phyloP scores from a whole-genome alignment of 2,888 invertebrate genomes.

The Parelbella ahira region DNA sequence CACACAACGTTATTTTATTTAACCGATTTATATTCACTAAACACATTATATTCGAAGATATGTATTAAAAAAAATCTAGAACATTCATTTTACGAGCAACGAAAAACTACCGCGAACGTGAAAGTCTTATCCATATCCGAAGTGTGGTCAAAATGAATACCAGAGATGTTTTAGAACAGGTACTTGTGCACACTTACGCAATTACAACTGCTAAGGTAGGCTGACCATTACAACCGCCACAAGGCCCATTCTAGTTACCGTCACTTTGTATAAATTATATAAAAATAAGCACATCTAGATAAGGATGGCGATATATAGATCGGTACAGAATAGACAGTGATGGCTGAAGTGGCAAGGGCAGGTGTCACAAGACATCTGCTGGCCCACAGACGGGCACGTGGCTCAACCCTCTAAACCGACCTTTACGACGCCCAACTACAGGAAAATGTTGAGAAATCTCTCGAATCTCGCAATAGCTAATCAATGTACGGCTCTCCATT shows the following conservation, averaged over 20 bases:
- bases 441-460: conserved; percentile 65
- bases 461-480: conserved; percentile 40
- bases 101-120: too few relatives aligned
- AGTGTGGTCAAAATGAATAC: conserved; percentile 8
- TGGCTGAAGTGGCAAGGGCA: conserved; percentile 68
- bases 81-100: too few relatives aligned
- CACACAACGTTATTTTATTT: too few relatives aligned
- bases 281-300: conserved; percentile 72
- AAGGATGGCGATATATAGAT: conserved; percentile 53
- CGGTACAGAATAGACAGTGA: conserved; percentile 57
- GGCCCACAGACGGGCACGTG: conserved; percentile 68
- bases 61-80: too few relatives aligned
- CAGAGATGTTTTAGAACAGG: conserved; percentile 10
- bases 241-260: conserved; percentile 76
- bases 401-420: conserved; percentile 71
- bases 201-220: conserved; percentile 53
- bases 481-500: conserved; percentile 6
- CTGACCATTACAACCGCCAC: conserved; percentile 71
- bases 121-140: conserved; percentile 2
- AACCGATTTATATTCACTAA: too few relatives aligned
- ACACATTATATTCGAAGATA: too few relatives aligned
- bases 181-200: conserved; percentile 38
- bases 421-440: conserved; percentile 48
- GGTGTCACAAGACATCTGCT: conserved; percentile 78
- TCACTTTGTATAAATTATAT: conserved; percentile 78